Evolutionary conservation across 2,888 invertebrate genomes (phyloP).

Genomic region (Megastigmus dorsalis): DNA sequence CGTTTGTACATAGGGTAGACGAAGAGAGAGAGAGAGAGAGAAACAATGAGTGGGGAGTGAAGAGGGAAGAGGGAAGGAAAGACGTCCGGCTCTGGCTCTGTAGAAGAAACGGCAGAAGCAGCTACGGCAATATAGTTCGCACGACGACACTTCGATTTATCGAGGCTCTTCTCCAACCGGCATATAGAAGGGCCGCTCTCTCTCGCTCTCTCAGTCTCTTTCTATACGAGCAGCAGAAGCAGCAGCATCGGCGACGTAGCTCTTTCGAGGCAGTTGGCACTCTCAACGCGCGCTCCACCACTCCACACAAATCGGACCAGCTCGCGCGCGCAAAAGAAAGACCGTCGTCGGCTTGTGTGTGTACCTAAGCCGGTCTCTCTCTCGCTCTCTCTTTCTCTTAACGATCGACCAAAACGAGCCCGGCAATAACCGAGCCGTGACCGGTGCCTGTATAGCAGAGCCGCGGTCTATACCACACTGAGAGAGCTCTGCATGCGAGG

Average conservation of each 20-base stretch:
- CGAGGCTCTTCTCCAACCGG: neutral
- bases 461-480: too few relatives aligned
- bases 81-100: too few relatives aligned
- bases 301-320: neutral
- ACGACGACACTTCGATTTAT: slow-evolving; percentile 21
- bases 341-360: neutral
- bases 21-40: too few relatives aligned
- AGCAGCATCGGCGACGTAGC: too few relatives aligned
- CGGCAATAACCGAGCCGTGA: slow-evolving; percentile 30
- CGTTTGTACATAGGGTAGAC: too few relatives aligned
- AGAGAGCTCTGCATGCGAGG: too few relatives aligned
- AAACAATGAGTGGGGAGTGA: too few relatives aligned
- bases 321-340: neutral
- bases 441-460: neutral
- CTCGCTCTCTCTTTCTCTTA: slow-evolving; percentile 1
- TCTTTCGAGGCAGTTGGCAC: neutral
- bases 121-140: neutral
- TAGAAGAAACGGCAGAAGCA: neutral
- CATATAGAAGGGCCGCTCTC: too few relatives aligned
- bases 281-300: too few relatives aligned
- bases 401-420: slow-evolving; percentile 36
- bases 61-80: too few relatives aligned
- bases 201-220: too few relatives aligned
- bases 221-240: too few relatives aligned
- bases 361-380: neutral